Conservation (phyloP, 2,888 invertebrate genomes). For the Athalia rosae region DNA sequence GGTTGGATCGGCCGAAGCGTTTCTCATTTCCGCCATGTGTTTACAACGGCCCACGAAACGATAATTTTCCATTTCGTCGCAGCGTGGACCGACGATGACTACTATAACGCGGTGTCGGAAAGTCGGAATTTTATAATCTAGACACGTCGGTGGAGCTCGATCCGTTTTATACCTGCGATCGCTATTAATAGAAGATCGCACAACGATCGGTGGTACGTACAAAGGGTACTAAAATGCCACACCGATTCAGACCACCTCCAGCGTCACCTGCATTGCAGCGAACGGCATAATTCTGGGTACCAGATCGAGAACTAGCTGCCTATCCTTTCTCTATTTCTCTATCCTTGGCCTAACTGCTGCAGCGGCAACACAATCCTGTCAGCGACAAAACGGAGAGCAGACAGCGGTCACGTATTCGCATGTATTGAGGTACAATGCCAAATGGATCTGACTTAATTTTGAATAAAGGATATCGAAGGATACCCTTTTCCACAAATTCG, state of each 20-base stretch:
- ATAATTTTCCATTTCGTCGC: no score
- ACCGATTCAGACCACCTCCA: background rate
- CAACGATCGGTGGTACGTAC: background rate
- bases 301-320: background rate
- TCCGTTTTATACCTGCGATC: background rate
- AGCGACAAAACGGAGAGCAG: constrained; percentile 14
- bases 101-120: no score
- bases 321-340: constrained; percentile 42
- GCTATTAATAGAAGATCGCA: constrained; percentile 1
- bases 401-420: background rate
- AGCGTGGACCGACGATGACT: no score
- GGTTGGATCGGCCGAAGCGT: no score
- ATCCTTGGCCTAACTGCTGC: constrained; percentile 38
- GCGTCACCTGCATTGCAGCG: background rate
- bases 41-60: no score
- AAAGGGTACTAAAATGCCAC: constrained; percentile 39
- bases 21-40: no score
- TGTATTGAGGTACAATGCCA: background rate
- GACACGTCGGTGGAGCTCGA: background rate
- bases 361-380: background rate
- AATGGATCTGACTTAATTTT: background rate
- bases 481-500: background rate
- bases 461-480: no score
- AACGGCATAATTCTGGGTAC: constrained; percentile 1
- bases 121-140: background rate